Base-by-base conservation (phyloP, 2,113 vertebrate genomes). In the Pteropus alecto region DNA sequence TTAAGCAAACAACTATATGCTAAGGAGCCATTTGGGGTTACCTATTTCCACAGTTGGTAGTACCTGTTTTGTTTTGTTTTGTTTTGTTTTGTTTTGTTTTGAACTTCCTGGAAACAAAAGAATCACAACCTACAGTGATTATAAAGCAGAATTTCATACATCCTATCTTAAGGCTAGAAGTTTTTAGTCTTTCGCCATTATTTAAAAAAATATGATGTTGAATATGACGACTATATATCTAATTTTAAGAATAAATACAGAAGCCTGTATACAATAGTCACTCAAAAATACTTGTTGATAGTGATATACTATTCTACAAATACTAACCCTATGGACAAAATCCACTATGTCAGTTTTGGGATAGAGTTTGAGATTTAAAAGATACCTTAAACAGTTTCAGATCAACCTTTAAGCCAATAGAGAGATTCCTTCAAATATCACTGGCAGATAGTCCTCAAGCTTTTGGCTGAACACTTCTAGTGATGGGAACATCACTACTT, bases 241-340 rank as follows among this genome's bases (percentile, higher is more conserved):
- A 71, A 86, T 65, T 78, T 92, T 92, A 87, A 74, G 21, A 77
- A 35, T 63, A 5, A 94, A 35, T 63, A 54, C 8, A 87, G 22
- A 24, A 67, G 12, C 26, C 15, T 92, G 16, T 70, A 56, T 48
- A 41, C 0, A 38, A 85, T 74, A 73, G 10, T 43, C 21, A 90
- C 26, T 65, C 24, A 84, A 68, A 88, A 46, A 54, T n/a, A 2
- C 28, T 78, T 78, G 4, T 65, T 38, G 26, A 51, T 79, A 13
- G 7, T 92, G 19, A 14, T 46, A 38, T 21, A 43, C 48, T 74
- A 85, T 58, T 89, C 56, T 51, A 61, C 70, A 93, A 81, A 56
- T 81, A 74, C 16, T 76, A 43, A 93, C 46, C 19, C 9, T 68
- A 28, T 87, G 24, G 11, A 95, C 58, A 96, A 95, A 87, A 90